These are phyloP conservation scores for Cirrhinus molitorella DNA, from an alignment of 2,797 vertebrate genomes.

Conservation along the genomic window DNA sequence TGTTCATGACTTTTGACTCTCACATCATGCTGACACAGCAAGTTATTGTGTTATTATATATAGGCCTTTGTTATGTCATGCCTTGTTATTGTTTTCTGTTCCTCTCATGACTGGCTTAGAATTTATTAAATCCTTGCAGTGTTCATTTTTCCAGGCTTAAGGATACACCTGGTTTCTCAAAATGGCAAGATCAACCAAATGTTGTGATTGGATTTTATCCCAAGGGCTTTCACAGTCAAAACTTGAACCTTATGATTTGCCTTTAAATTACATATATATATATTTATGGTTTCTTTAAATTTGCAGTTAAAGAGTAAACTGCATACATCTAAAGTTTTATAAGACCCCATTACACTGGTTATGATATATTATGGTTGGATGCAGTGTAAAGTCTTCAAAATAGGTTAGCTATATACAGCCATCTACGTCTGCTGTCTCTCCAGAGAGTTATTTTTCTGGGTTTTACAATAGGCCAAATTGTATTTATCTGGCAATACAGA, in stretches of 20 bases:
- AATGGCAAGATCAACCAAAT: constrained; percentile 7
- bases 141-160: constrained; percentile 14
- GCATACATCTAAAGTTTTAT: background rate
- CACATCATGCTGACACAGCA: background rate
- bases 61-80: background rate
- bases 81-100: constrained; percentile 28
- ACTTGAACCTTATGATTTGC: constrained; percentile 11
- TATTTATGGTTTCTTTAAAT: background rate
- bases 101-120: constrained; percentile 8
- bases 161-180: constrained; percentile 15
- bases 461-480: background rate
- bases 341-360: background rate
- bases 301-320: background rate
- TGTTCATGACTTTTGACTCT: background rate
- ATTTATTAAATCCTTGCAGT: constrained; percentile 29
- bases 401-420: constrained; percentile 10
- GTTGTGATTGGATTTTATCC: background rate
- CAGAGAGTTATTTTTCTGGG: background rate
- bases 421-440: background rate
- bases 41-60: background rate
- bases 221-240: background rate
- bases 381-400: constrained; percentile 1
- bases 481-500: background rate
- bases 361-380: background rate
- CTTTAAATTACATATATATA: background rate